Conservation (phyloP, 2,888 invertebrate species). For the Uloborus plumipes region DNA sequence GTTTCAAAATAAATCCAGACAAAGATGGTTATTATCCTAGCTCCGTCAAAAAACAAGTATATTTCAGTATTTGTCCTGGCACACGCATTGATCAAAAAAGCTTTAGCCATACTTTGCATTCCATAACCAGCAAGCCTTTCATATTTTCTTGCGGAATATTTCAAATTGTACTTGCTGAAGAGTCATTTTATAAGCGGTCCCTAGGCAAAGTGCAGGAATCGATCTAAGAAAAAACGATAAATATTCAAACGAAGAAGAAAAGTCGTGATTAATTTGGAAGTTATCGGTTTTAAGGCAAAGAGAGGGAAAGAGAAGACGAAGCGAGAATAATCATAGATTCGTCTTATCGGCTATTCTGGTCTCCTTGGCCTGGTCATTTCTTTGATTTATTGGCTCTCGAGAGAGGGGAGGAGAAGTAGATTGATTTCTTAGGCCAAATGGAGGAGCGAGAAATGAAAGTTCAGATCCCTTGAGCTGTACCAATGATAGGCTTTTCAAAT, state of each 20-base stretch:
- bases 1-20: too few relatives aligned
- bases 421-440: slow-evolving; percentile 54
- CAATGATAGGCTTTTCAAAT: slow-evolving; percentile 35
- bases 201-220: slow-evolving; percentile 43
- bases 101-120: too few relatives aligned
- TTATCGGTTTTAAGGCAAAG: slow-evolving; percentile 58
- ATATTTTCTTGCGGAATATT: too few relatives aligned
- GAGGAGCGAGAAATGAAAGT: slow-evolving; percentile 29
- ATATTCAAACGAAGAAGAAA: slow-evolving; percentile 47
- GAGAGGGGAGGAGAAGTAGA: slow-evolving; percentile 23
- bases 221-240: slow-evolving; percentile 42
- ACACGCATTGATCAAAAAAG: too few relatives aligned
- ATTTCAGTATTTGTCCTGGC: too few relatives aligned
- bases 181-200: slow-evolving; percentile 47
- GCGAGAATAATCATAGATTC: slow-evolving; percentile 58
- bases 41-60: too few relatives aligned
- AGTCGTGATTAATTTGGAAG: slow-evolving; percentile 56
- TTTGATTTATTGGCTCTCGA: slow-evolving; percentile 57
- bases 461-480: slow-evolving; percentile 18
- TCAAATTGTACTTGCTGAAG: background rate
- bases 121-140: too few relatives aligned
- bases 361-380: slow-evolving; percentile 56
- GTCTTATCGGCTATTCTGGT: slow-evolving; percentile 58
- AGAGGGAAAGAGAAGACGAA: slow-evolving; percentile 17
- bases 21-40: too few relatives aligned